Evolutionary conservation across 2,113 vertebrate genomes (phyloP).

Genomic region (Phyllostomus hastatus): DNA sequence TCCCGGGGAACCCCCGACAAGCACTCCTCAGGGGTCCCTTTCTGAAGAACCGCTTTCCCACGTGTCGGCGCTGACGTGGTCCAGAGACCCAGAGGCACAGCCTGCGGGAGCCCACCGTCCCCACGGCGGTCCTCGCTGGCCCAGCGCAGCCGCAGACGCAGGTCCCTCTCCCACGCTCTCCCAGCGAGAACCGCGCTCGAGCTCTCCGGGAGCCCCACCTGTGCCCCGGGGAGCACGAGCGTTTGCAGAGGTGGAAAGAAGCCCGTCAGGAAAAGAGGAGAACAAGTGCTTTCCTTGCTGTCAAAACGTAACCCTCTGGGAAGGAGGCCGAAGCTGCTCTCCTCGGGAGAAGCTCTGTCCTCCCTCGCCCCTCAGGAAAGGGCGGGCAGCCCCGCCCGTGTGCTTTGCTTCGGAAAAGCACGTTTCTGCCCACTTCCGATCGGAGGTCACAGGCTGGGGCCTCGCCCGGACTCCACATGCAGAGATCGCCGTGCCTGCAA

Average conservation of each 20-base stretch:
- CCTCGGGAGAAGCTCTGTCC: not conserved
- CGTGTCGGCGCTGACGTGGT: rapidly evolving
- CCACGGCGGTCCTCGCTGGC: not conserved
- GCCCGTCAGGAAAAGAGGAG: not conserved
- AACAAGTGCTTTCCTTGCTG: not conserved
- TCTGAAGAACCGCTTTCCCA: not conserved
- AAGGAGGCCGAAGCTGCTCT: not conserved
- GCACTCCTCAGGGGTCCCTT: not conserved
- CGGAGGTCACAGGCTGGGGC: not conserved
- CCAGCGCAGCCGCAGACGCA: not conserved
- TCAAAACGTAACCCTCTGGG: not conserved
- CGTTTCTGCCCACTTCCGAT: not conserved
- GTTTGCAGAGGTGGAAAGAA: not conserved
- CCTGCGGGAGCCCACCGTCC: not conserved
- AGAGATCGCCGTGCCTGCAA: not conserved
- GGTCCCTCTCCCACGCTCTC: not conserved
- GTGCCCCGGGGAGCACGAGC: not conserved
- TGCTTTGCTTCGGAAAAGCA: not conserved
- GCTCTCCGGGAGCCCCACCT: not conserved
- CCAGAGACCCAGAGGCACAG: not conserved
- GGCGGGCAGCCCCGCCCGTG: rapidly evolving
- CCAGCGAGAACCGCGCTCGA: not conserved
- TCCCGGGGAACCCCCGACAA: not conserved
- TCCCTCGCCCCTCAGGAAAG: not conserved
- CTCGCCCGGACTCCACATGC: not conserved